Evolutionary conservation across 2,888 invertebrate genomes (phyloP).

Genomic region (Campoplex capitator): DNA sequence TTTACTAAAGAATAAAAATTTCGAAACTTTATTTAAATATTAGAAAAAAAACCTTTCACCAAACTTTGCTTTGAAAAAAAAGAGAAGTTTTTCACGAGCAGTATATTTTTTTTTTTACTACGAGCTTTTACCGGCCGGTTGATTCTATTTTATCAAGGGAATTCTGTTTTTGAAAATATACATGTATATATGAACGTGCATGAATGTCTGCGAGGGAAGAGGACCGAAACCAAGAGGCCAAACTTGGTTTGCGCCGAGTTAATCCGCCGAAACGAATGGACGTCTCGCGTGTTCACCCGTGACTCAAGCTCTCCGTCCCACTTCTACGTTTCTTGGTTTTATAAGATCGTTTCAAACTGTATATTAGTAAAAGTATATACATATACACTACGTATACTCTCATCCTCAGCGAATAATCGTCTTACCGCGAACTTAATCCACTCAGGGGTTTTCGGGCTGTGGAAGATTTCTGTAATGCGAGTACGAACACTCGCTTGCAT

Average conservation of each 20-base stretch:
- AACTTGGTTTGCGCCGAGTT: conserved; percentile 59
- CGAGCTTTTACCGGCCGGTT: conserved; percentile 29
- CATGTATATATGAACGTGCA: background rate
- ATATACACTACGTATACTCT: conserved; percentile 35
- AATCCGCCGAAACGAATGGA: conserved; percentile 66
- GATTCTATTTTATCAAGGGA: conserved; percentile 20
- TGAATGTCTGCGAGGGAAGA: conserved; percentile 21
- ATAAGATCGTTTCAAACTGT: conserved; percentile 19
- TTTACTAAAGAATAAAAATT: background rate
- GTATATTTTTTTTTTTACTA: background rate
- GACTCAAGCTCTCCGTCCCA: conserved; percentile 46
- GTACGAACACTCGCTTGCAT: conserved; percentile 63
- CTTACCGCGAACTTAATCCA: conserved; percentile 68
- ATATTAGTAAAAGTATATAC: conserved; percentile 16
- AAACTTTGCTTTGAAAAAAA: background rate
- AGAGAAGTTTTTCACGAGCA: conserved; percentile 3
- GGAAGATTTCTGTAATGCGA: conserved; percentile 60
- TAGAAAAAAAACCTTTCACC: background rate
- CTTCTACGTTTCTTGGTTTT: conserved; percentile 36
- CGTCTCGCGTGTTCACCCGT: conserved; percentile 63
- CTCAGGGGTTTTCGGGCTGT: conserved; percentile 57
- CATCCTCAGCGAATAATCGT: conserved; percentile 62
- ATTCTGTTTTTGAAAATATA: background rate
- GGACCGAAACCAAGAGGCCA: conserved; percentile 45
- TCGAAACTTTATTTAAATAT: background rate